phyloP scores from a whole-genome alignment of 2,113 vertebrate genomes.

The Haemorhous mexicanus region DNA sequence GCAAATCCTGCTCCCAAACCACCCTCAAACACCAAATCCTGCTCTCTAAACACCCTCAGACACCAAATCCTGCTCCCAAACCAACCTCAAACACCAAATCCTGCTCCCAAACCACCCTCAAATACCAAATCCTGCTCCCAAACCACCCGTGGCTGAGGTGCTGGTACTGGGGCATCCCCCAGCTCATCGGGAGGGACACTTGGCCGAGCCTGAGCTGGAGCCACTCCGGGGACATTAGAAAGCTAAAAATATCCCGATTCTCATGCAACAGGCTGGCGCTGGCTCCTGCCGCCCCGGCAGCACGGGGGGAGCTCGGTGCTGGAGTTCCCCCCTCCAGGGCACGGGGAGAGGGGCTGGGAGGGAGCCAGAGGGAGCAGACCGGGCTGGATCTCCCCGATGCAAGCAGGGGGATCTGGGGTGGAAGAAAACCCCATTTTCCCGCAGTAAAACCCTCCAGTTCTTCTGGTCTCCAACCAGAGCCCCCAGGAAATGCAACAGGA shows the following conservation, averaged over 20 bases:
- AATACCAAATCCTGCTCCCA: too few species aligned
- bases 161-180: neutral
- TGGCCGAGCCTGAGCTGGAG: neutral
- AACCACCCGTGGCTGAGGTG: neutral
- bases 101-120: too few species aligned
- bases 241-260: slow-evolving; percentile 43
- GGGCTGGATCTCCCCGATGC: neutral
- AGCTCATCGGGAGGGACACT: neutral
- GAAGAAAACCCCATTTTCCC: fast-evolving
- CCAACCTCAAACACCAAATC: neutral
- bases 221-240: neutral
- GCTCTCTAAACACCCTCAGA: too few species aligned
- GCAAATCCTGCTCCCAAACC: too few species aligned
- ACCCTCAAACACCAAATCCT: too few species aligned
- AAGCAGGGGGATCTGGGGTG: fast-evolving
- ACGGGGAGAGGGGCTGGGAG: neutral
- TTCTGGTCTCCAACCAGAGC: fast-evolving
- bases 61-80: too few species aligned
- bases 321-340: neutral
- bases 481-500: neutral
- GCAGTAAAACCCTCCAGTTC: neutral
- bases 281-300: neutral
- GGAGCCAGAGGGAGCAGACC: neutral
- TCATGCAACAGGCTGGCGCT: slow-evolving; percentile 23
- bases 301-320: neutral